Conservation (phyloP, 2,797 vertebrate genomes). For the Uromys caudimaculatus region DNA sequence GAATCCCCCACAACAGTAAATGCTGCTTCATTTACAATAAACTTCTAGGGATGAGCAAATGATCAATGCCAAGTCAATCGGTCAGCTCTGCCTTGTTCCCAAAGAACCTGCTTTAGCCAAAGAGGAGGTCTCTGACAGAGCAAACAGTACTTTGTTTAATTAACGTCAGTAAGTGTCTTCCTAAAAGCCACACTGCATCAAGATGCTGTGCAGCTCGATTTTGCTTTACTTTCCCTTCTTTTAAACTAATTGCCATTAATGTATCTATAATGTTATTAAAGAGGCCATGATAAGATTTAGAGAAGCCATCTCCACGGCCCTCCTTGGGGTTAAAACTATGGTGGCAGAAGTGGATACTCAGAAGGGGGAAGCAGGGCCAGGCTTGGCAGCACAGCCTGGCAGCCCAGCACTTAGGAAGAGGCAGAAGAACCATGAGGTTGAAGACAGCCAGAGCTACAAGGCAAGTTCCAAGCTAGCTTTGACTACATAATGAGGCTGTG, state of each 20-base stretch:
- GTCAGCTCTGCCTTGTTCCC: constrained; percentile 23
- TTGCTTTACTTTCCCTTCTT: constrained; percentile 28
- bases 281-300: neutral
- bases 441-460: neutral
- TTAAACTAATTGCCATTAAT: constrained; percentile 53
- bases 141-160: constrained; percentile 67
- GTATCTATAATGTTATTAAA: constrained; percentile 19
- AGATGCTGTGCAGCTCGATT: constrained; percentile 6
- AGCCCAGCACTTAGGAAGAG: neutral
- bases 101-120: neutral
- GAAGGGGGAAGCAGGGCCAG: neutral
- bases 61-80: constrained; percentile 64
- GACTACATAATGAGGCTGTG: too few species aligned
- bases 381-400: neutral
- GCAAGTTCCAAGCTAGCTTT: neutral
- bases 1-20: constrained; percentile 75
- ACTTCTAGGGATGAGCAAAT: constrained; percentile 71
- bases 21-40: constrained; percentile 78
- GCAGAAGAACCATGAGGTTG: neutral
- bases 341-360: neutral
- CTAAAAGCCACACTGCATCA: constrained; percentile 58
- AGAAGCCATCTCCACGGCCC: neutral
- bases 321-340: neutral
- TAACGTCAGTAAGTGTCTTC: constrained; percentile 63
- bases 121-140: constrained; percentile 53